Percentiles rank a stretch among this genome's conserved stretches.
Conservation (phyloP, 2,113 vertebrate genomes). For the Calidris pygmaea region DNA sequence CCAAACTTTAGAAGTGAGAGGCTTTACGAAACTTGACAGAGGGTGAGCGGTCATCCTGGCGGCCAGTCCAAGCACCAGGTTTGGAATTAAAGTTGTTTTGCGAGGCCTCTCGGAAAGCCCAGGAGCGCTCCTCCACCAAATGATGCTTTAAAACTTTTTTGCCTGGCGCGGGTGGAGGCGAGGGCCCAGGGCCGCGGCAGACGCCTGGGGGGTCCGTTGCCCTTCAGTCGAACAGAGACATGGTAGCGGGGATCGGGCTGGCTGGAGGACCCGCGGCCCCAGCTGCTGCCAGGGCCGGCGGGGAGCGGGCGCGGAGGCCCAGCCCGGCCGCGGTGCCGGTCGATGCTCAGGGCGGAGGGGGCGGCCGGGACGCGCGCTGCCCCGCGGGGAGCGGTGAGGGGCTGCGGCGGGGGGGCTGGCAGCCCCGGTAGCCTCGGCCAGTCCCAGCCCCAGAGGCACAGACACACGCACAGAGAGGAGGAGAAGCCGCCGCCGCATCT, state of each 20-base stretch:
- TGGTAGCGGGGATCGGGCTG: not conserved
- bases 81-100: not conserved
- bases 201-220: not conserved
- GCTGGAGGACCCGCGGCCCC: not conserved
- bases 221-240: not conserved
- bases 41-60: not conserved
- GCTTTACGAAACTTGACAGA: not conserved
- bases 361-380: not conserved
- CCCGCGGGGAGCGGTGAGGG: constrained; percentile 54
- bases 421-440: constrained; percentile 77
- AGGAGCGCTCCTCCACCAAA: not conserved
- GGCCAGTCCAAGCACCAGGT: not conserved
- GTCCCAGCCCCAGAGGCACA: constrained; percentile 78
- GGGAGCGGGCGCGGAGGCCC: not conserved
- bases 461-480: constrained; percentile 24
- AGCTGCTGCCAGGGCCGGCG: not conserved
- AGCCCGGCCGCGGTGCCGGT: not conserved
- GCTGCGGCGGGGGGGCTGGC: constrained; percentile 54
- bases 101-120: rapidly evolving
- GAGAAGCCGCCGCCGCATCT: constrained; percentile 64
- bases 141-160: not conserved
- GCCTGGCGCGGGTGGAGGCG: not conserved
- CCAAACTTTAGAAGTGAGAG: not conserved
- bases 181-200: not conserved
- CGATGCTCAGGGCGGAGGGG: not conserved